These are phyloP conservation scores for Archegozetes longisetosus DNA, from an alignment of 1,140 invertebrate genomes.

Conservation along the genomic window DNA sequence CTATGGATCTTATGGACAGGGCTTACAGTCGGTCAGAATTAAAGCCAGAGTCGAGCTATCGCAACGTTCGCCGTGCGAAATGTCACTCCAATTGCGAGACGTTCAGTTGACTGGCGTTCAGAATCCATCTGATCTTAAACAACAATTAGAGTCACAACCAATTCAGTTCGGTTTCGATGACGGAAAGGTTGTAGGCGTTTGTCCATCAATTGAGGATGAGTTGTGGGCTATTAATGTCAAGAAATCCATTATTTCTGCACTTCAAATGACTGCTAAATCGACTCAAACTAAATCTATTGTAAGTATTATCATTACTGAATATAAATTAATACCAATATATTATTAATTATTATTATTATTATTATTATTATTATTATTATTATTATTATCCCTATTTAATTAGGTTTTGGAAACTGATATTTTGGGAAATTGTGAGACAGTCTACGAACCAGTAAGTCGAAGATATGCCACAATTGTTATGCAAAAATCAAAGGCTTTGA, in stretches of 20 bases:
- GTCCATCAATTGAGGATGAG: not conserved
- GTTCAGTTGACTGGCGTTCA: not conserved
- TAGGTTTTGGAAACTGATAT: conserved; percentile 12
- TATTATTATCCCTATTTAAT: too few relatives aligned
- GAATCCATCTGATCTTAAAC: not conserved
- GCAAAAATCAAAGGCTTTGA: conserved; percentile 2
- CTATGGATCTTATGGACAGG: not conserved
- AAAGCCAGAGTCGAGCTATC: conserved; percentile 6
- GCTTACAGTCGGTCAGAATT: not conserved
- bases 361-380: too few relatives aligned
- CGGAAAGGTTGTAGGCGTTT: conserved; percentile 6
- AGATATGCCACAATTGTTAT: not conserved
- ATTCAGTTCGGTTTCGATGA: conserved; percentile 8
- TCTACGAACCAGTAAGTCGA: not conserved
- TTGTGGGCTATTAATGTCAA: conserved; percentile 14
- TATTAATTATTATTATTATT: too few relatives aligned
- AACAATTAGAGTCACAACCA: not conserved
- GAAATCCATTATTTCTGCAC: conserved; percentile 14
- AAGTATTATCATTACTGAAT: too few relatives aligned
- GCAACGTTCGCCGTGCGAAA: conserved; percentile 1
- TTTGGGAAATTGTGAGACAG: conserved; percentile 12
- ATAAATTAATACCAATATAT: too few relatives aligned
- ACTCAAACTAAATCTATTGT: not conserved
- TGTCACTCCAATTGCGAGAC: not conserved
- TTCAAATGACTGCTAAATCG: conserved; percentile 5